Evolutionary conservation across 1,140 invertebrate genomes (phyloP).

Genomic region (Xylocopa sonorina): DNA sequence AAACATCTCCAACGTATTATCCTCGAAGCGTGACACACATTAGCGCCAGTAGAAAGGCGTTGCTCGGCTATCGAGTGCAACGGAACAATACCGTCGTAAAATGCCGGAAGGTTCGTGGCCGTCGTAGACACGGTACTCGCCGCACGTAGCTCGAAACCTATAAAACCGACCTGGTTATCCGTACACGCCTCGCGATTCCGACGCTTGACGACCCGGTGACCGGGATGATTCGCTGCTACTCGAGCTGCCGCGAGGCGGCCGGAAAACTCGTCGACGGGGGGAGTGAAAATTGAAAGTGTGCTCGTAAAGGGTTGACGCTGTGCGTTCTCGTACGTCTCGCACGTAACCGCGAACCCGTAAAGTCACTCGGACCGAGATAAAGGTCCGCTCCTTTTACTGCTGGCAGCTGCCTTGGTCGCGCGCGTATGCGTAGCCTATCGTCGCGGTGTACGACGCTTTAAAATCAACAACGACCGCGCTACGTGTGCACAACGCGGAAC

Average conservation of each 20-base stretch:
- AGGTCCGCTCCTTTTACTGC: constrained; percentile 13
- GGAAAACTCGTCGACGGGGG: constrained; percentile 6
- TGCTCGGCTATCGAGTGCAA: neutral
- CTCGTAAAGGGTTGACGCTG: neutral
- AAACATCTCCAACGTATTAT: too few relatives aligned
- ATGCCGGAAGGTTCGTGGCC: neutral
- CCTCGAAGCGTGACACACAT: too few relatives aligned
- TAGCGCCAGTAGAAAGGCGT: neutral
- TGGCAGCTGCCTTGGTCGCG: neutral
- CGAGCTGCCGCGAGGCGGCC: neutral
- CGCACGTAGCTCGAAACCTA: constrained; percentile 36
- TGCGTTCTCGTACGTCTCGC: constrained; percentile 41
- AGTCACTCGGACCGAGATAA: constrained; percentile 16
- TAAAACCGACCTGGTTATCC: constrained; percentile 13
- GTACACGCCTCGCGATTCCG: neutral
- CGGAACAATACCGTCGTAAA: neutral
- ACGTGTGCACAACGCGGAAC: neutral
- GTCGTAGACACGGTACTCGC: constrained; percentile 8
- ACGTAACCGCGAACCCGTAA: constrained; percentile 46
- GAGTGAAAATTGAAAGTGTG: constrained; percentile 33
- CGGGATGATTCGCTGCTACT: constrained; percentile 19
- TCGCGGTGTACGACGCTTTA: neutral
- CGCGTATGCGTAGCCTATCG: neutral
- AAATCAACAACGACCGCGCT: neutral
- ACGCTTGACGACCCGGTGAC: neutral